Percentiles rank a stretch among this genome's conserved stretches.
Conservation (phyloP, 1,140 invertebrate species). For the Drosophila pseudoobscura region DNA sequence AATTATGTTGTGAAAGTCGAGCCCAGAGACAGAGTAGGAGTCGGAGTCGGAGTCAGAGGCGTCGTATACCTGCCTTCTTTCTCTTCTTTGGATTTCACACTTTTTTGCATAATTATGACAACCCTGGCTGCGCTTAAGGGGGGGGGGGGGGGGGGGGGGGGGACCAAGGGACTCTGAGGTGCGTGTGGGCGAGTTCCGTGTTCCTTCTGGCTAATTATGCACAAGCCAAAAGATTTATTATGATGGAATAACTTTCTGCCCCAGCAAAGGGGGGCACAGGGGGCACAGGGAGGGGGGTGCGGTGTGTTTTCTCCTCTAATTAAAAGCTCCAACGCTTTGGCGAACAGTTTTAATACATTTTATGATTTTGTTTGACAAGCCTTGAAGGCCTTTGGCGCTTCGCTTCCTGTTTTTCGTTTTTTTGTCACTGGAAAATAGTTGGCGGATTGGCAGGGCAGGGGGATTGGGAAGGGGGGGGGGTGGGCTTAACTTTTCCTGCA, state of each 20-base stretch:
- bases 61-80: conserved; percentile 26
- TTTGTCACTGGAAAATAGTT: conserved; percentile 11
- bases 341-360: conserved; percentile 69
- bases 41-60: background rate
- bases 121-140: conserved; percentile 18
- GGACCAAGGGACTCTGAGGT: background rate
- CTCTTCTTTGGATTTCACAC: conserved; percentile 60
- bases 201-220: conserved; percentile 70
- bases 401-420: conserved; percentile 22
- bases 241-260: conserved; percentile 75
- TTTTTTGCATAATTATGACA: conserved; percentile 76
- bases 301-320: conserved; percentile 54
- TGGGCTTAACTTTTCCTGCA: background rate
- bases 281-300: background rate
- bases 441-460: background rate
- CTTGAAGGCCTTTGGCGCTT: conserved; percentile 18
- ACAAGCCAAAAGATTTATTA: conserved; percentile 72
- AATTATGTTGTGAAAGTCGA: conserved; percentile 77
- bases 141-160: conserved; percentile 2
- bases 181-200: conserved; percentile 48
- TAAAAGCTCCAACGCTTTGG: conserved; percentile 63
- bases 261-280: background rate
- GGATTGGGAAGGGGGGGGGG: background rate
- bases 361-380: conserved; percentile 71
- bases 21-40: conserved; percentile 37